Evolutionary conservation across 2,888 invertebrate species (phyloP), one percentile per base, ranked within the genome.

Genomic region (Dromius quadrimaculatus): DNA sequence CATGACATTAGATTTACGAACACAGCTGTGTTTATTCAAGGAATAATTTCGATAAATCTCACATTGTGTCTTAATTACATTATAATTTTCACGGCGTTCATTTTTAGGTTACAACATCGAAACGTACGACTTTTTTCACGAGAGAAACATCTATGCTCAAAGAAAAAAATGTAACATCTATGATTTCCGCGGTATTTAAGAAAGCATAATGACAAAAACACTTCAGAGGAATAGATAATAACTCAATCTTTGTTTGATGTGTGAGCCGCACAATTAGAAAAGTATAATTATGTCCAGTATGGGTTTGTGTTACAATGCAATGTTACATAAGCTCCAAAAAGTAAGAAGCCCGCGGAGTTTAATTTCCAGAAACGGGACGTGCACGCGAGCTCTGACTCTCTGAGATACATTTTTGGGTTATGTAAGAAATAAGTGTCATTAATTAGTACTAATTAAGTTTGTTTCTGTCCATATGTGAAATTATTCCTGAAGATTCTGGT

Each of bases 401-500:
- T 17, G 22, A 54, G 22, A 36, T 15, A 41, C 23, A 38, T 28
- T 8, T 38, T 23, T 23, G 57, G 9, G 32, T 54, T 54, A 38
- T 57, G 47, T 47, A 64, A 64, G 20, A 47, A 50, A 65, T 65
- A 50, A 45, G 23, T 41, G 45, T 63, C 63, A 41, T 63, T 45
- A 63, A 63, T 63, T 63, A 63, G 23, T 6, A 45, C n/a, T 63
- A 43, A 63, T 63, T 63, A 45, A 63, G 23, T 45, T 1, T 59
- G 36, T 59, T 59, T 59, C 20, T 36, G 57, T 34, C 17, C 15
- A 41, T 62, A 22, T 61, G 38, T 17, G 13, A 22, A 38, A 19
- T 38, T 20, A 38, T 2, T 22, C 23, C 22, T 23, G 19, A 1
- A 13, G 8, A 1, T 28, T 6, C 2, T 6, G 15, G 11, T 54